Percentiles rank a stretch among this genome's conserved stretches.
These are phyloP conservation scores for Drosophila mercatorum DNA, from an alignment of 2,888 invertebrate genomes.

Conservation along the genomic window DNA sequence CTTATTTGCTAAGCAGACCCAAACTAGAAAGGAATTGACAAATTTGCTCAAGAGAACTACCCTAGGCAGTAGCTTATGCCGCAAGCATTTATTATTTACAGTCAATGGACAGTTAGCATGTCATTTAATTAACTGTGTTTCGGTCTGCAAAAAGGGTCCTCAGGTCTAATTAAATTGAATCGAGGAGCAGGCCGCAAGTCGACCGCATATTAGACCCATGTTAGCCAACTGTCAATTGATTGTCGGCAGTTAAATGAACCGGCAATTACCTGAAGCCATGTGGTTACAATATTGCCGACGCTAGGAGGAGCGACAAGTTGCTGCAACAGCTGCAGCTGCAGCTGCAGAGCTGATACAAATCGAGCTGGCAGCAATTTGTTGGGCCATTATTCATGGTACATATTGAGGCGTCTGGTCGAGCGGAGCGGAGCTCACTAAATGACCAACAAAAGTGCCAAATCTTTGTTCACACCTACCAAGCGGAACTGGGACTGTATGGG, in stretches of 20 bases:
- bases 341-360: slow-evolving; percentile 45
- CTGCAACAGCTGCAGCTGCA: slow-evolving; percentile 38
- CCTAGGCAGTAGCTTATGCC: neutral
- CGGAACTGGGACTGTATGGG: neutral
- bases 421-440: slow-evolving; percentile 60
- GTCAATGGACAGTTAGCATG: slow-evolving; percentile 6
- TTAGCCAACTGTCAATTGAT: slow-evolving; percentile 59
- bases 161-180: slow-evolving; percentile 8
- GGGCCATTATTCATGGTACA: slow-evolving; percentile 75
- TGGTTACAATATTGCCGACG: slow-evolving; percentile 50
- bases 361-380: slow-evolving; percentile 66
- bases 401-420: slow-evolving; percentile 57
- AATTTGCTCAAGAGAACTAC: neutral
- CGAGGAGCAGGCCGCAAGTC: neutral
- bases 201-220: slow-evolving; percentile 36
- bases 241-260: slow-evolving; percentile 70
- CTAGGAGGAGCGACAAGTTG: slow-evolving; percentile 26
- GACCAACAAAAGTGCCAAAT: slow-evolving; percentile 78
- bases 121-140: neutral
- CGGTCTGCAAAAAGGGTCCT: slow-evolving; percentile 4
- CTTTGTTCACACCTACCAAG: slow-evolving; percentile 73
- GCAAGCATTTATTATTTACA: slow-evolving; percentile 2
- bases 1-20: too few relatives aligned
- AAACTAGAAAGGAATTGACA: neutral
- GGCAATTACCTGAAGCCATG: slow-evolving; percentile 72